These are phyloP conservation scores for Struthio camelus DNA, from an alignment of 2,113 vertebrate genomes.

Conservation along the genomic window DNA sequence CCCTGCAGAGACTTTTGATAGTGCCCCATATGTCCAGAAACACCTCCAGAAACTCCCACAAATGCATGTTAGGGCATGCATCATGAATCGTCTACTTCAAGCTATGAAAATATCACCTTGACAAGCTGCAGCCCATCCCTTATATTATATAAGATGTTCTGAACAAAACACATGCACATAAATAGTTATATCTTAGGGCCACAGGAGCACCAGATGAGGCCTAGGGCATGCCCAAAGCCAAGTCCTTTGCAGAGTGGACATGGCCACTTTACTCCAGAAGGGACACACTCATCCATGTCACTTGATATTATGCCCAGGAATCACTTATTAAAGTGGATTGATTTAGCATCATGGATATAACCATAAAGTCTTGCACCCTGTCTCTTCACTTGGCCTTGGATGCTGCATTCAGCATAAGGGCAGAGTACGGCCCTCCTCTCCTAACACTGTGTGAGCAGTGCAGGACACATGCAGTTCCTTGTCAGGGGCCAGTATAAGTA, in stretches of 20 bases:
- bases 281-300: background rate
- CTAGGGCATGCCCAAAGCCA: background rate
- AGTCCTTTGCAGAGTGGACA: background rate
- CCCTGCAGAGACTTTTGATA: too few species aligned
- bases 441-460: background rate
- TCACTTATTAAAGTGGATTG: background rate
- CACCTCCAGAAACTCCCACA: background rate
- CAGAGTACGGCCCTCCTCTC: background rate
- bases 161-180: background rate
- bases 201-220: background rate
- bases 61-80: fast-evolving
- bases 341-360: background rate
- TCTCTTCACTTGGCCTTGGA: background rate
- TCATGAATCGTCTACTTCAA: background rate
- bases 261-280: background rate
- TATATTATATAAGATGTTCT: background rate
- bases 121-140: background rate
- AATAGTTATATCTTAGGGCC: background rate
- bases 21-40: fast-evolving
- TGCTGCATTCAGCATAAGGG: background rate
- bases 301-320: background rate
- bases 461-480: background rate
- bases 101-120: background rate
- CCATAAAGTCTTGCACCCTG: background rate
- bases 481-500: background rate